These are phyloP conservation scores for Chesias legatella DNA, from an alignment of 2,888 invertebrate species.

Conservation along the genomic window DNA sequence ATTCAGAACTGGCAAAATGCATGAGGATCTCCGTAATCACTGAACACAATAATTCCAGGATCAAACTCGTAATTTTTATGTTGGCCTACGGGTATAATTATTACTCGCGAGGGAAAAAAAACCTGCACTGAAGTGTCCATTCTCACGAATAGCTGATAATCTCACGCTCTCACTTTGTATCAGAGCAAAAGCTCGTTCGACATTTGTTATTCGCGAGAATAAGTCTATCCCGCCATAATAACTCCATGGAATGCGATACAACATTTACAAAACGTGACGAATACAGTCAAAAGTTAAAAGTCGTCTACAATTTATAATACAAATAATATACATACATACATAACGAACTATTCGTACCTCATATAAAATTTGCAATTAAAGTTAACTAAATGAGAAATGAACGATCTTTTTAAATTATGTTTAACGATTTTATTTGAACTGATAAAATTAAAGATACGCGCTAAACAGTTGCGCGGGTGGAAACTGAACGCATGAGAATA, in stretches of 20 bases:
- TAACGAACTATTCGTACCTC: slow-evolving; percentile 54
- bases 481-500: too few species aligned
- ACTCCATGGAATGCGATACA: slow-evolving; percentile 27
- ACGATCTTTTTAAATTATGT: slow-evolving; percentile 53
- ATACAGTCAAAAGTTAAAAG: slow-evolving; percentile 21
- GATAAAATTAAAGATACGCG: slow-evolving; percentile 30
- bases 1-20: too few species aligned
- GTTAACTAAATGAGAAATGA: slow-evolving; percentile 54
- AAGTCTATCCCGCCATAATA: background rate
- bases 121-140: too few species aligned
- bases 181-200: too few species aligned
- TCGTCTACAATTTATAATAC: slow-evolving; percentile 30
- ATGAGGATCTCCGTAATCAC: too few species aligned
- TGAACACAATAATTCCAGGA: too few species aligned
- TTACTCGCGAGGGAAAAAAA: too few species aligned
- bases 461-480: slow-evolving; percentile 1
- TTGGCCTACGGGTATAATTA: too few species aligned
- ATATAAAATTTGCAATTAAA: slow-evolving; percentile 50
- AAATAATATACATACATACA: slow-evolving; percentile 38
- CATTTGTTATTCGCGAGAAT: too few species aligned
- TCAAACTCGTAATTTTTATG: too few species aligned
- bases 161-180: too few species aligned
- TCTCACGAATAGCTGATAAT: too few species aligned
- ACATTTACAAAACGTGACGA: slow-evolving; percentile 16
- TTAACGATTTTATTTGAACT: slow-evolving; percentile 49